Evolutionary conservation across 2,888 invertebrate genomes (phyloP).

Genomic region (Rutpela maculata): DNA sequence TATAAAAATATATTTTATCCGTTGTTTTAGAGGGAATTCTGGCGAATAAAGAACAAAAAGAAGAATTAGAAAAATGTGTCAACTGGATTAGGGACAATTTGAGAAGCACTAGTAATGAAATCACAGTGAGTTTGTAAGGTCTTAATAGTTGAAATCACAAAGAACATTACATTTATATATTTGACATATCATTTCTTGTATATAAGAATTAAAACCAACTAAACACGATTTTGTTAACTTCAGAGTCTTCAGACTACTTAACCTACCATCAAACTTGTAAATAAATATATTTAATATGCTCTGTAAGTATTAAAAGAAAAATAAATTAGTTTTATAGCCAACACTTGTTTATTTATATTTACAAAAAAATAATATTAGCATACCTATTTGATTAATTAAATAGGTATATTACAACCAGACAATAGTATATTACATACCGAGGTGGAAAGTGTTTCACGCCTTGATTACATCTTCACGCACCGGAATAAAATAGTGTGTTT

Average conservation of each 20-base stretch:
- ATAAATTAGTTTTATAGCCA: background rate
- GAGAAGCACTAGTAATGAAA: background rate
- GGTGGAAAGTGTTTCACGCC: no score
- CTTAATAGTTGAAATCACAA: background rate
- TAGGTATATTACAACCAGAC: no score
- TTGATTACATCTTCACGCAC: no score
- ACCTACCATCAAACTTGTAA: no score
- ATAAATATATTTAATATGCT: background rate
- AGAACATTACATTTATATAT: background rate
- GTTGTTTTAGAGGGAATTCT: background rate
- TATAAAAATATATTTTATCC: background rate
- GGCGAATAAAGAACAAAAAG: background rate
- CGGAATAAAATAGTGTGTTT: no score
- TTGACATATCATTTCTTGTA: no score
- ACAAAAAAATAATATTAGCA: no score
- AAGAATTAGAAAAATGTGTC: background rate
- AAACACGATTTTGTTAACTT: background rate
- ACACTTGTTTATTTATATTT: no score
- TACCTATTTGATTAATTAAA: no score
- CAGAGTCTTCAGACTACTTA: background rate
- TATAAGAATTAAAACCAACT: background rate
- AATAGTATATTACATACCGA: no score
- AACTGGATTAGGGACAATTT: constrained; percentile 30
- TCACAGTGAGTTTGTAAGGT: background rate
- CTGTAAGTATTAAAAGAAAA: background rate